These are phyloP conservation scores for Nysson spinosus DNA, from an alignment of 2,888 invertebrate genomes.

Conservation along the genomic window DNA sequence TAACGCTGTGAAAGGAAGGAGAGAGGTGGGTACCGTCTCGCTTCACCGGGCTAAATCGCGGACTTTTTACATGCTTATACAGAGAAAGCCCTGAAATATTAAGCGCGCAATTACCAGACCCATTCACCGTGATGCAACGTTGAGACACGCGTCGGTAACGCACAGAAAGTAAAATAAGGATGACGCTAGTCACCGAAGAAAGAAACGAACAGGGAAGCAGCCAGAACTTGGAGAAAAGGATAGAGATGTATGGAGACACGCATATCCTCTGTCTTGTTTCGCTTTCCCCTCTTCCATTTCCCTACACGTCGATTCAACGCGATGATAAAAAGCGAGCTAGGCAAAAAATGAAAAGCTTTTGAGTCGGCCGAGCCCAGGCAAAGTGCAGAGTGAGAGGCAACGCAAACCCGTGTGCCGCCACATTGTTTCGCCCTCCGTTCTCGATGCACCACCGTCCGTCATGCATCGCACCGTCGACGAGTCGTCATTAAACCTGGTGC, in stretches of 20 bases:
- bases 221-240: slow-evolving; percentile 34
- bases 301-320: slow-evolving; percentile 69
- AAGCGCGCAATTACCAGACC: slow-evolving; percentile 76
- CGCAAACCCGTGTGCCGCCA: slow-evolving; percentile 38
- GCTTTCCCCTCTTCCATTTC: slow-evolving; percentile 38
- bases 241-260: slow-evolving; percentile 47
- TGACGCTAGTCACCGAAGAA: background rate
- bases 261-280: slow-evolving; percentile 46
- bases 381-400: slow-evolving; percentile 25
- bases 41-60: slow-evolving; percentile 65
- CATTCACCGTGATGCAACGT: slow-evolving; percentile 75
- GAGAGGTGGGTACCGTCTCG: slow-evolving; percentile 41
- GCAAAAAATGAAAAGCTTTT: slow-evolving; percentile 76
- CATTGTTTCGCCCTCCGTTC: slow-evolving; percentile 46
- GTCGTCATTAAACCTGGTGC: slow-evolving; percentile 48
- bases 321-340: slow-evolving; percentile 74
- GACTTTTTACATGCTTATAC: slow-evolving; percentile 72
- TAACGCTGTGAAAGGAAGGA: slow-evolving; percentile 47
- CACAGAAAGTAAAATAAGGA: slow-evolving; percentile 40
- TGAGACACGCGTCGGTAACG: slow-evolving; percentile 57
- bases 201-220: background rate
- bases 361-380: slow-evolving; percentile 57
- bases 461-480: slow-evolving; percentile 35
- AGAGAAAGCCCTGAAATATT: slow-evolving; percentile 76
- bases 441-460: slow-evolving; percentile 36